phyloP scores from a whole-genome alignment of 2,797 vertebrate genomes.

The Amniataba percoides region DNA sequence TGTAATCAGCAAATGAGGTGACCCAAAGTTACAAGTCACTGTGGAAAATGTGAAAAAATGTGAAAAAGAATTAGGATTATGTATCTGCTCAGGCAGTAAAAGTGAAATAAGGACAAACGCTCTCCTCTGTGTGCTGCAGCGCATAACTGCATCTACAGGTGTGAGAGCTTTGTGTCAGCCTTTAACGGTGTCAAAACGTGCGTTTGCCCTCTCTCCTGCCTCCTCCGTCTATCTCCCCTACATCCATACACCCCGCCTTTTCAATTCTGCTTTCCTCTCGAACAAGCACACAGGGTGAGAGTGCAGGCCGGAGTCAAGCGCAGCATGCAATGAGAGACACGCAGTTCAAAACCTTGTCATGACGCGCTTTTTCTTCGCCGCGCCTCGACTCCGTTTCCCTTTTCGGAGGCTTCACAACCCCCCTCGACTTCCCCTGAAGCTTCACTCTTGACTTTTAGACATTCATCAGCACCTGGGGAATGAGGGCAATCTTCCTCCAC shows the following conservation, averaged over 20 bases:
- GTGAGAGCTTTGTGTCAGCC: conserved; percentile 36
- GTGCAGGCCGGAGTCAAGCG: conserved; percentile 77
- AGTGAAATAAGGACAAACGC: conserved; percentile 5
- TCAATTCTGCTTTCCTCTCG: conserved; percentile 61
- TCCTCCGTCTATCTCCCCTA: conserved; percentile 17
- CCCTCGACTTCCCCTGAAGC: conserved; percentile 36
- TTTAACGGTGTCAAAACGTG: conserved; percentile 50
- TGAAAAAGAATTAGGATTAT: not conserved
- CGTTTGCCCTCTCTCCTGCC: conserved; percentile 39
- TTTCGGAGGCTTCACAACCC: conserved; percentile 27
- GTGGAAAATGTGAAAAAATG: not conserved
- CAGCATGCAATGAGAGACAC: conserved; percentile 64
- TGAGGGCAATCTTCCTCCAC: conserved; percentile 17
- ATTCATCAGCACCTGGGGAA: conserved; percentile 54
- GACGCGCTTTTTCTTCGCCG: conserved; percentile 48
- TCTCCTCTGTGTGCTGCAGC: conserved; percentile 3
- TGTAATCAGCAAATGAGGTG: not conserved
- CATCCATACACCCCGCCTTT: conserved; percentile 44
- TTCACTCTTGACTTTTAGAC: conserved; percentile 26
- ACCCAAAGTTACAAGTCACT: not conserved
- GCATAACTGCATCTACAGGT: conserved; percentile 26
- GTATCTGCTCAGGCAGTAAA: not conserved
- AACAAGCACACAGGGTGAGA: conserved; percentile 75
- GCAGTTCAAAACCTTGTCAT: conserved; percentile 79
- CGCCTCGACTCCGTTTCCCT: conserved; percentile 46